Conservation (phyloP, 2,797 vertebrate genomes). For the Phataginus tetradactyla region DNA sequence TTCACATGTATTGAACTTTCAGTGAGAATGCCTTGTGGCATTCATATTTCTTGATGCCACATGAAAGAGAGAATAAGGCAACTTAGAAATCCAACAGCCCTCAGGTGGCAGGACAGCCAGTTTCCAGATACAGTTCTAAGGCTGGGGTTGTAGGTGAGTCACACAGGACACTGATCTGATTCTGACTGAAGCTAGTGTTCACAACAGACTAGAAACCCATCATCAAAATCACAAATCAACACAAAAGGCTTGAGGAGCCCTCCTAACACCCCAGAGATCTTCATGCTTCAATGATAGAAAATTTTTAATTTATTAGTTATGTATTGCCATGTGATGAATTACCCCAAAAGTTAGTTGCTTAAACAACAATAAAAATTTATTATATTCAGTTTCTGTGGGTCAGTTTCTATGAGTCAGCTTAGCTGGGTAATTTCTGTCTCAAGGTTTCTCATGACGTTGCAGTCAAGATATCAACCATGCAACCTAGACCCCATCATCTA, state of each 20-base stretch:
- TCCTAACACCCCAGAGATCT: background rate
- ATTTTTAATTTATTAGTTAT: background rate
- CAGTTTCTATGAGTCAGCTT: background rate
- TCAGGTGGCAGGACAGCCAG: background rate
- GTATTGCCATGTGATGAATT: background rate
- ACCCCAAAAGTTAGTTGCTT: background rate
- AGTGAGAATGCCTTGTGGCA: background rate
- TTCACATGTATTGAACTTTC: constrained; percentile 48
- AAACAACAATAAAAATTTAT: background rate
- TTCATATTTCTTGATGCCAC: constrained; percentile 39
- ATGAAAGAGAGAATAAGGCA: constrained; percentile 32
- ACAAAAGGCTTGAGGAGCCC: background rate
- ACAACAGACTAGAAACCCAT: background rate
- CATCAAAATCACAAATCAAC: background rate
- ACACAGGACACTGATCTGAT: background rate
- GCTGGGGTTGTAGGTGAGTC: background rate
- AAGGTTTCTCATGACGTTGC: background rate
- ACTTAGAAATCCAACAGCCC: background rate
- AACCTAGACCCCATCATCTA: background rate
- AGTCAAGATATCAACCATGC: background rate
- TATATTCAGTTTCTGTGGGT: background rate
- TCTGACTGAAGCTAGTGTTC: background rate
- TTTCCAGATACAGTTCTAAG: background rate
- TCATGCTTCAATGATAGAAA: background rate
- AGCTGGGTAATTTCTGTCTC: background rate